Evolutionary conservation across 2,797 vertebrate genomes (phyloP).

Genomic region (Ficedula albicollis): DNA sequence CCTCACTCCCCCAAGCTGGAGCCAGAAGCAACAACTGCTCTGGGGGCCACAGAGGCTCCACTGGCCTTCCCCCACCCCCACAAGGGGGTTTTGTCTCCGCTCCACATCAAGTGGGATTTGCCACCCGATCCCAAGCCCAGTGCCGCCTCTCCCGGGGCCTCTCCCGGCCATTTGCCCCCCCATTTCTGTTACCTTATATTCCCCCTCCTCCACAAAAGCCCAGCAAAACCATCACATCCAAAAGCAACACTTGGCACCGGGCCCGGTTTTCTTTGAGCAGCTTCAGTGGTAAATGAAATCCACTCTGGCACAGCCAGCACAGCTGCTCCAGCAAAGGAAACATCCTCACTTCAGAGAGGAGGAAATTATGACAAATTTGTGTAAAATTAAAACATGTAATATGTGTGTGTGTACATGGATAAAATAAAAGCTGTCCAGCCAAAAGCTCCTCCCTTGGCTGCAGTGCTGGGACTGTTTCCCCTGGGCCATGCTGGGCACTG

Average conservation of each 20-base stretch:
- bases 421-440: background rate
- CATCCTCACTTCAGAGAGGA: slow-evolving; percentile 42
- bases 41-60: background rate
- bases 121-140: background rate
- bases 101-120: background rate
- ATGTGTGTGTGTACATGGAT: background rate
- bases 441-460: slow-evolving; percentile 12
- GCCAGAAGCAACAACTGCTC: slow-evolving; percentile 54
- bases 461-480: background rate
- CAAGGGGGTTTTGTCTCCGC: slow-evolving; percentile 44
- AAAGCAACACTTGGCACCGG: slow-evolving; percentile 30
- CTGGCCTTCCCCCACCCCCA: background rate
- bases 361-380: slow-evolving; percentile 52
- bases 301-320: slow-evolving; percentile 35
- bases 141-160: background rate
- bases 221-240: slow-evolving; percentile 38
- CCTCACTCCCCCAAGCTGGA: background rate
- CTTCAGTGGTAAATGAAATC: slow-evolving; percentile 56
- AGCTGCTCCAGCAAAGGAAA: slow-evolving; percentile 66
- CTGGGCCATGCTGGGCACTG: background rate
- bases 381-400: slow-evolving; percentile 45
- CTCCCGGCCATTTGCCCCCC: background rate
- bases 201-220: background rate
- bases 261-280: slow-evolving; percentile 32
- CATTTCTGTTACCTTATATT: background rate